Conservation (phyloP, 2,113 vertebrate genomes). For the Saccopteryx leptura region DNA sequence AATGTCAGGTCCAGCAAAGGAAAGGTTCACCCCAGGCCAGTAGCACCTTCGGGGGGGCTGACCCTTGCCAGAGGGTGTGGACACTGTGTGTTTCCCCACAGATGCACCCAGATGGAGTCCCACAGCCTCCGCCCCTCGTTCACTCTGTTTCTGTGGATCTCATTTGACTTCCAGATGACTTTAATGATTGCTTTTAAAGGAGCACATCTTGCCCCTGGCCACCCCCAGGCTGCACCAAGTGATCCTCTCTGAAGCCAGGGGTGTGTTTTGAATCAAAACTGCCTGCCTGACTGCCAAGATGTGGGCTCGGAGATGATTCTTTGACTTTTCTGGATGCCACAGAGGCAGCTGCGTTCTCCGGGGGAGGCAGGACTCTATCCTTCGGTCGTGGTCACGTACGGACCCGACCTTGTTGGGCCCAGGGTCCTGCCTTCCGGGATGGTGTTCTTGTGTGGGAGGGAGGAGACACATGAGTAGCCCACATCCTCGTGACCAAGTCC, state of each 20-base stretch:
- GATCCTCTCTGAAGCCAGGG: neutral
- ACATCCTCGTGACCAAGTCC: accelerated
- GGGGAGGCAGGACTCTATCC: accelerated
- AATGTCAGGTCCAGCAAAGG: neutral
- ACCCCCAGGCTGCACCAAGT: neutral
- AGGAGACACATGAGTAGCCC: accelerated
- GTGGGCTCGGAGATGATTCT: neutral
- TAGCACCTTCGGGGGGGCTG: accelerated
- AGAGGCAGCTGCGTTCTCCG: accelerated
- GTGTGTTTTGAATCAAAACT: slow-evolving; percentile 51
- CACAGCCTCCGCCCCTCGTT: neutral
- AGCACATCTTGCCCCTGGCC: neutral
- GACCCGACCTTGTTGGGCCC: neutral
- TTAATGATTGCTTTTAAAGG: neutral
- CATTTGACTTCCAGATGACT: slow-evolving; percentile 56
- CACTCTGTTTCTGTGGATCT: slow-evolving; percentile 34
- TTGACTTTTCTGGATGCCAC: neutral
- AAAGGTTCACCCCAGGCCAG: neutral
- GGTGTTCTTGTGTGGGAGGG: neutral
- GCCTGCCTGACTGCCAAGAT: slow-evolving; percentile 8
- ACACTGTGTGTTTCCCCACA: accelerated
- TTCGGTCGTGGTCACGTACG: accelerated
- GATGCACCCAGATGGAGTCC: neutral
- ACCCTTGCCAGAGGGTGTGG: neutral
- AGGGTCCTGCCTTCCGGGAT: accelerated